Evolutionary conservation across 2,797 vertebrate genomes (phyloP), one percentile per base, ranked within the genome.

Genomic region (Odontamblyopus lacepedii): DNA sequence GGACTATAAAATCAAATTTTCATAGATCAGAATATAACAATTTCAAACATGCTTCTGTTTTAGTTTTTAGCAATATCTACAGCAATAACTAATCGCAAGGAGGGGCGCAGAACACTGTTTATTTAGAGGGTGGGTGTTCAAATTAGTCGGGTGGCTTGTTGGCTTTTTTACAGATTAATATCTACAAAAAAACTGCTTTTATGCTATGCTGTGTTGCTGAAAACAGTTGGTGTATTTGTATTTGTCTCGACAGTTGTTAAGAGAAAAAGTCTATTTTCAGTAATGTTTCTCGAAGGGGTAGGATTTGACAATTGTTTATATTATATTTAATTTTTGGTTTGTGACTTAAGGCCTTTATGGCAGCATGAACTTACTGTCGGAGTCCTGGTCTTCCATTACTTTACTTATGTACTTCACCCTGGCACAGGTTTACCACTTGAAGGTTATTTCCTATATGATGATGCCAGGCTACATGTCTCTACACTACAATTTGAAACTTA

Each of bases 61-160:
- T 12, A 44, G 41, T 12, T 44, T 53, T 53, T 7, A 53, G 51
- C 51, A n/a, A 53, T n/a, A 53, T 53, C 7, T 56, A 1, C 55
- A 11, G 16, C n/a, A 12, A 23, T 44, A 44, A 44, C 3, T n/a
- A 41, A 64, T 44, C 35, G 11, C 61, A 63, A 18, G 16, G 35
- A 41, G 18, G 6, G 32, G 12, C 61, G 41, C 61, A 30, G n/a
- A 23, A 63, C 32, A 41, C 5, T n/a, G 62, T 63, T 63, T 63
- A 23, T 63, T 65, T 65, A 65, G 11, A 29, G 63, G 23, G 63
- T 27, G 63, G 23, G 62, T 26, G 35, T 64, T 64, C 35, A 44
- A 41, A 64, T 64, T 64, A 44, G 30, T 35, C 61, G 23, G 30
- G 30, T 56, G 55, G 55, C 55, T 56, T 53, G 51, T 18, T 7